Conservation (phyloP, 2,888 invertebrate genomes). For the Athrips mouffetella region DNA sequence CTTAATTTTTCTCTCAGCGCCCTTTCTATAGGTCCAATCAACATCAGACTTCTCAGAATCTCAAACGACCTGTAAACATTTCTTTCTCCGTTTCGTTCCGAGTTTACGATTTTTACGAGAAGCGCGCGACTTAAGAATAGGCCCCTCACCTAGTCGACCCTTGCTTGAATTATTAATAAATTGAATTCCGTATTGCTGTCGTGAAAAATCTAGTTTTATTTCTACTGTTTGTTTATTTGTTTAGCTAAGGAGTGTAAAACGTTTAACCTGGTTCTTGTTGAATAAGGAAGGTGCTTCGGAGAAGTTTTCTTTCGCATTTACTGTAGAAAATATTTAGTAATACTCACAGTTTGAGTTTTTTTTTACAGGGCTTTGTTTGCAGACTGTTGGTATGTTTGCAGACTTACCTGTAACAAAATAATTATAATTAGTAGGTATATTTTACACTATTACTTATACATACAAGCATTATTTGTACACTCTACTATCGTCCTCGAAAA, state of each 20-base stretch:
- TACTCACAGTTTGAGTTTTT: not conserved
- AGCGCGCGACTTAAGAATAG: conserved; percentile 56
- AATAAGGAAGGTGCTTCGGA: not conserved
- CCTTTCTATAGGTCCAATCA: no score
- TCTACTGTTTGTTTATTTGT: conserved; percentile 20
- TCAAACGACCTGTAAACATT: conserved; percentile 53
- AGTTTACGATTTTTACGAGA: conserved; percentile 69
- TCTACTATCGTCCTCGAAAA: no score
- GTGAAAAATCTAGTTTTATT: conserved; percentile 27
- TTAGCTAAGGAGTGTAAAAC: not conserved
- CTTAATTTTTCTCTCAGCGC: no score
- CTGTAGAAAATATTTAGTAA: not conserved
- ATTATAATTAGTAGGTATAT: not conserved
- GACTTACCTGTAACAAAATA: conserved; percentile 15
- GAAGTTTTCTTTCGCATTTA: no score
- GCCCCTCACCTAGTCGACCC: conserved; percentile 52
- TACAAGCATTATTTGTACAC: no score
- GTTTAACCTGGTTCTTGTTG: not conserved
- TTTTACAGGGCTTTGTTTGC: not conserved
- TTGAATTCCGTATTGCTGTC: conserved; percentile 32
- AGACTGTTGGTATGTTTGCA: not conserved
- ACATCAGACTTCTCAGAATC: conserved; percentile 31
- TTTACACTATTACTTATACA: not conserved
- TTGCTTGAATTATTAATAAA: conserved; percentile 67
- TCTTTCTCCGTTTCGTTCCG: conserved; percentile 48